These are phyloP conservation scores for Zaprionus obscuricornis DNA, from an alignment of 2,888 invertebrate genomes.

Conservation along the genomic window DNA sequence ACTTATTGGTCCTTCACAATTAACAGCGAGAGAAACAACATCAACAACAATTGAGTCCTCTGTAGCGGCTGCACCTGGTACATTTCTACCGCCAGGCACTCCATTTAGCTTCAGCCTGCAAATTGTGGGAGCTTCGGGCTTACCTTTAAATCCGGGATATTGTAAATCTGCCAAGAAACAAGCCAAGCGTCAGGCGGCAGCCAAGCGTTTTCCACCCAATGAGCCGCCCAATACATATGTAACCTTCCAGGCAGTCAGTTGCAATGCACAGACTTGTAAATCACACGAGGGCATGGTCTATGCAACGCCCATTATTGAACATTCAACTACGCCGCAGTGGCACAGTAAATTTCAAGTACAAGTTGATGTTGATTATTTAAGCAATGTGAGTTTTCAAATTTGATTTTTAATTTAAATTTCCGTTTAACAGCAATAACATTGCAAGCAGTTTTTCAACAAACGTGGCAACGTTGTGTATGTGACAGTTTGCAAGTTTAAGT, in stretches of 20 bases:
- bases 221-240: conserved; percentile 86
- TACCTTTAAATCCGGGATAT: conserved; percentile 83
- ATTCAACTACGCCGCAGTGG: conserved; percentile 85
- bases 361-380: conserved; percentile 84
- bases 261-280: conserved; percentile 71
- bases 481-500: too few species aligned
- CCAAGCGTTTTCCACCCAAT: conserved; percentile 79
- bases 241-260: conserved; percentile 84
- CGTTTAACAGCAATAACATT: too few species aligned
- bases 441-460: too few species aligned
- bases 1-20: conserved; percentile 43
- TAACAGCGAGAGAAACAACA: neutral
- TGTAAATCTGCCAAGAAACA: conserved; percentile 65
- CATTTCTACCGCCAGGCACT: too few species aligned
- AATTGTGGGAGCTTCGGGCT: conserved; percentile 85
- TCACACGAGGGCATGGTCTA: conserved; percentile 83
- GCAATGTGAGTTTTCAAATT: conserved; percentile 84
- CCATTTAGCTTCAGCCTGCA: conserved; percentile 84
- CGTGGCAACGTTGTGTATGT: too few species aligned
- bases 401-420: neutral
- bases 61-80: conserved; percentile 8
- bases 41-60: conserved; percentile 7
- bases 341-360: conserved; percentile 84
- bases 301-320: conserved; percentile 85
- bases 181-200: conserved; percentile 71